Evolutionary conservation across 2,797 vertebrate species (phyloP).

Genomic region (Clarias pachynema): DNA sequence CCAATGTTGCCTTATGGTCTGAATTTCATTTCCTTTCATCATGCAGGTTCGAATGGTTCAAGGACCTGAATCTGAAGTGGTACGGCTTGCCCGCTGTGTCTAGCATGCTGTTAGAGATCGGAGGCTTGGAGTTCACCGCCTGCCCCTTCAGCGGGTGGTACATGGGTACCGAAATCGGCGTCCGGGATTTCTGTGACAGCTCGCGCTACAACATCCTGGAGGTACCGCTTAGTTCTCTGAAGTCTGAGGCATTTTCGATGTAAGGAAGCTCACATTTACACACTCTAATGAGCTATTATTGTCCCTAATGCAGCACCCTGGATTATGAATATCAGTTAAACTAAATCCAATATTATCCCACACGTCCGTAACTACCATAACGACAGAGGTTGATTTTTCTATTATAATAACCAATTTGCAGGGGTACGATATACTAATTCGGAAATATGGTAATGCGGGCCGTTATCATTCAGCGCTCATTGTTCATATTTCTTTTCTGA

Average conservation of each 20-base stretch:
- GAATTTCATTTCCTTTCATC: not conserved
- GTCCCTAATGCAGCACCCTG: not conserved
- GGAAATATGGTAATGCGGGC: constrained; percentile 22
- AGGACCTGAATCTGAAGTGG: constrained; percentile 93
- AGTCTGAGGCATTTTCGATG: not conserved
- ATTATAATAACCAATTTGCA: constrained; percentile 15
- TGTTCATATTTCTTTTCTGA: constrained; percentile 7
- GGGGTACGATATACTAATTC: constrained; percentile 7
- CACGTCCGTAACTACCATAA: not conserved
- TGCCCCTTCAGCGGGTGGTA: constrained; percentile 99
- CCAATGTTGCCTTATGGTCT: not conserved
- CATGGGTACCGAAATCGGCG: constrained; percentile 98
- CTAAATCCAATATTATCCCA: constrained; percentile 23
- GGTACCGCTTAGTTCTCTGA: constrained; percentile 70
- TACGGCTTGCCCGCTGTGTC: constrained; percentile 92
- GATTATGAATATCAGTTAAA: constrained; percentile 1
- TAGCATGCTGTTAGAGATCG: constrained; percentile 94
- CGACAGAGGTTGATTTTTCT: constrained; percentile 21
- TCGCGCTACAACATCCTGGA: constrained; percentile 96
- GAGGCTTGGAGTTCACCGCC: constrained; percentile 91
- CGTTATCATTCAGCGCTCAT: constrained; percentile 17
- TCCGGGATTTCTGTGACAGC: constrained; percentile 95
- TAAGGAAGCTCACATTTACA: not conserved
- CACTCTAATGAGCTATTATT: constrained; percentile 3
- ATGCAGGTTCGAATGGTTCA: constrained; percentile 91